phyloP scores from a whole-genome alignment of 2,797 vertebrate species.

The Ara ararauna region DNA sequence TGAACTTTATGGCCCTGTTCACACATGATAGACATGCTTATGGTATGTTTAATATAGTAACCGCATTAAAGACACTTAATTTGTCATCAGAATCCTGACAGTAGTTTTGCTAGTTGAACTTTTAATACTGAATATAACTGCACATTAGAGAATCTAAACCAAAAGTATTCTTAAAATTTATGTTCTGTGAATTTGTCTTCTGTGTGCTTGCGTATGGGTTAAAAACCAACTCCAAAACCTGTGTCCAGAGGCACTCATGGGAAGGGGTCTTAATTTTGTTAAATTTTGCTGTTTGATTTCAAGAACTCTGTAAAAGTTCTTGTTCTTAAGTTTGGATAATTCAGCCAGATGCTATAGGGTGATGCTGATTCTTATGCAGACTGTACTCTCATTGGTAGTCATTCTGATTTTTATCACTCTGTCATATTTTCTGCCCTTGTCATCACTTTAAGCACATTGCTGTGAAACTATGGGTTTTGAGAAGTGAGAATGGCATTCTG shows the following conservation, averaged over 20 bases:
- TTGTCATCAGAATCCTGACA: background rate
- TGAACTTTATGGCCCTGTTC: background rate
- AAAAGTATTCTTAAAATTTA: background rate
- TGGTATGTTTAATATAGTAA: background rate
- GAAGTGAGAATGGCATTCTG: background rate
- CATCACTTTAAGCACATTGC: background rate
- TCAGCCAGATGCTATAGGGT: background rate
- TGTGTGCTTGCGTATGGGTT: background rate
- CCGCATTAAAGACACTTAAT: background rate
- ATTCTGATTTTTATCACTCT: slow-evolving; percentile 18
- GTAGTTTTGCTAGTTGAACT: background rate
- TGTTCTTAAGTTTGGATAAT: background rate
- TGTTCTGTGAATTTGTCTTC: background rate
- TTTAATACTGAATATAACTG: background rate
- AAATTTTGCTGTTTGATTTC: background rate
- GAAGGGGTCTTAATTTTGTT: background rate
- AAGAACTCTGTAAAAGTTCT: background rate
- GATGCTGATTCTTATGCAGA: background rate
- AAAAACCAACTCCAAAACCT: background rate
- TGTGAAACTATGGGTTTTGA: background rate
- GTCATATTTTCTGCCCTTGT: slow-evolving; percentile 16
- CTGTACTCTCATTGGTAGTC: slow-evolving; percentile 1
- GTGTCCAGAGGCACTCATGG: background rate
- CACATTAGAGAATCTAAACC: background rate
- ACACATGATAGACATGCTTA: background rate